A percentile compares a stretch with the other conserved stretches of the same genome.
Evolutionary conservation across 2,113 vertebrate genomes (phyloP).

Genomic region (Cercocebus atys): DNA sequence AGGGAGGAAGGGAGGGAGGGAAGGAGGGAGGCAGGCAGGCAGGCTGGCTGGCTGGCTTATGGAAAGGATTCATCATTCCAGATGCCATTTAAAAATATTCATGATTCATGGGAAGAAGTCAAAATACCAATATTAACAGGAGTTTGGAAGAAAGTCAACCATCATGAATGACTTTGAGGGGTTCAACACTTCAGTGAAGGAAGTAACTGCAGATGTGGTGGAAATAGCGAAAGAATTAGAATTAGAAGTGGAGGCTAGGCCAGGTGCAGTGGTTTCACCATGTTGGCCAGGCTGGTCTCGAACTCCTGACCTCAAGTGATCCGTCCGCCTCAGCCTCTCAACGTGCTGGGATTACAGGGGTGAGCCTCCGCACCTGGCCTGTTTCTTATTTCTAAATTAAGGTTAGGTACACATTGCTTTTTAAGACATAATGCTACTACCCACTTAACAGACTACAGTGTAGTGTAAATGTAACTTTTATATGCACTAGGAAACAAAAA

Average conservation of each 20-base stretch:
- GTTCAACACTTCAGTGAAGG: background rate
- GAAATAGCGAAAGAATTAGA: background rate
- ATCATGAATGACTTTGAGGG: background rate
- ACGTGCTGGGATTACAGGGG: background rate
- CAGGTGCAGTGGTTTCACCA: background rate
- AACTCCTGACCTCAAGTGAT: background rate
- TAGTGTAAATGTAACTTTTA: background rate
- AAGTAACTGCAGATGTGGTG: background rate
- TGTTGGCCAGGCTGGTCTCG: background rate
- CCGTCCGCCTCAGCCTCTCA: background rate
- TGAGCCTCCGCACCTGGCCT: background rate
- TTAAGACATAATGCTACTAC: background rate
- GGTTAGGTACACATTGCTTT: background rate
- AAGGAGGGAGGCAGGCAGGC: too few relatives aligned
- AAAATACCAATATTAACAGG: background rate
- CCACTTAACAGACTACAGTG: background rate
- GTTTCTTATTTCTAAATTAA: background rate
- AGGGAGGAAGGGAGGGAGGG: too few relatives aligned
- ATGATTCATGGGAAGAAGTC: background rate
- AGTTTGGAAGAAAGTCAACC: background rate
- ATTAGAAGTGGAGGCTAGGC: background rate
- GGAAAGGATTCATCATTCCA: background rate
- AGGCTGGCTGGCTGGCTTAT: too few relatives aligned
- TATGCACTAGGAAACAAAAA: background rate
- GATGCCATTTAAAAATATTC: background rate